phyloP scores from a whole-genome alignment of 2,888 invertebrate genomes.

The Macrosiphum euphorbiae region DNA sequence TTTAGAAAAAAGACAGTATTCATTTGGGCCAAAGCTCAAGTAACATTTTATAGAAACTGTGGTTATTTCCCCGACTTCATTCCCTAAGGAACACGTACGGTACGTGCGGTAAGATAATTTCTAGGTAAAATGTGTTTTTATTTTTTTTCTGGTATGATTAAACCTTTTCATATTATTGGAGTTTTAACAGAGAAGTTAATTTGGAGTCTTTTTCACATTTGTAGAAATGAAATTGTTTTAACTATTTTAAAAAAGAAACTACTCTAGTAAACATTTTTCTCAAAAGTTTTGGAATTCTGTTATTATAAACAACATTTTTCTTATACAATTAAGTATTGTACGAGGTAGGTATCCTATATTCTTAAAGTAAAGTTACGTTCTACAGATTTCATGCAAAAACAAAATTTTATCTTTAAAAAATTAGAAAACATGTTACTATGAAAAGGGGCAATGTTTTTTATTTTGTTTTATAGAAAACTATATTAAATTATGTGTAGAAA shows the following conservation, averaged over 20 bases:
- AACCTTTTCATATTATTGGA: conserved; percentile 36
- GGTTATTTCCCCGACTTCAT: not conserved
- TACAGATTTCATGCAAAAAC: not conserved
- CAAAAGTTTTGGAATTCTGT: no score
- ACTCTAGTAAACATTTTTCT: no score
- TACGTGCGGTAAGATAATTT: conserved; percentile 23
- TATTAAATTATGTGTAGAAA: not conserved
- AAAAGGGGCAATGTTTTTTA: not conserved
- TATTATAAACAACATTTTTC: no score
- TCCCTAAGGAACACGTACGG: not conserved
- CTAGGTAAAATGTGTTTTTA: conserved; percentile 33
- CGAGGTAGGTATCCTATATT: no score
- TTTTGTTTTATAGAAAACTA: not conserved
- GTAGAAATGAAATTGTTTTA: not conserved
- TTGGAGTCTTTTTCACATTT: not conserved
- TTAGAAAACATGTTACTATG: not conserved
- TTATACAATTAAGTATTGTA: no score
- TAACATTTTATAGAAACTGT: conserved; percentile 14
- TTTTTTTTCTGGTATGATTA: not conserved
- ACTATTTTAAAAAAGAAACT: not conserved
- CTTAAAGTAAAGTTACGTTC: no score
- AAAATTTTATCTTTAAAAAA: not conserved
- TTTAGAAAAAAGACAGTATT: conserved; percentile 37
- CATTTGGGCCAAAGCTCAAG: conserved; percentile 32
- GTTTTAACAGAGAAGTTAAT: conserved; percentile 10